phyloP scores from a whole-genome alignment of 2,888 invertebrate genomes.

The Torymus tubicola region DNA sequence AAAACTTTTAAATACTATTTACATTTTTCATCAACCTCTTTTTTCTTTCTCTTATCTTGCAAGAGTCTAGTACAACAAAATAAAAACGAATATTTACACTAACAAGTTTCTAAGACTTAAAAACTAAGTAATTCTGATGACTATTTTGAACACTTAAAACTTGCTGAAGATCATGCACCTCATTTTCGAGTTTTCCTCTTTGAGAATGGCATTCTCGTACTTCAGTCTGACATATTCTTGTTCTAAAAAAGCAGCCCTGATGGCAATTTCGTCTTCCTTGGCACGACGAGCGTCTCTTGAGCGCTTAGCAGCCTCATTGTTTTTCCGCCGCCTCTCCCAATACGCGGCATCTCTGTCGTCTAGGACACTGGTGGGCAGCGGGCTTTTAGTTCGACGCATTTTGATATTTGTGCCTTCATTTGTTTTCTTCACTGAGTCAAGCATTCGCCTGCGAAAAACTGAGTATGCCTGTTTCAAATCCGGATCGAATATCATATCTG shows the following conservation, averaged over 20 bases:
- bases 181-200: conserved; percentile 46
- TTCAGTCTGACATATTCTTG: conserved; percentile 89
- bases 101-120: too few relatives aligned
- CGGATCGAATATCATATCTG: conserved; percentile 78
- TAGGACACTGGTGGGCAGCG: conserved; percentile 65
- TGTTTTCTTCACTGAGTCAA: conserved; percentile 82
- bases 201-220: conserved; percentile 81
- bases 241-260: conserved; percentile 91
- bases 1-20: too few relatives aligned
- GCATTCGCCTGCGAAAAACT: conserved; percentile 83
- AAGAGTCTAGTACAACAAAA: too few relatives aligned
- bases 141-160: too few relatives aligned
- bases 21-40: too few relatives aligned
- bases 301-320: conserved; percentile 96
- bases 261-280: conserved; percentile 94
- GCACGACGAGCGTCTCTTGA: conserved; percentile 92
- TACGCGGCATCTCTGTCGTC: conserved; percentile 87
- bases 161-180: conserved; percentile 22
- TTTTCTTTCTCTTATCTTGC: too few relatives aligned
- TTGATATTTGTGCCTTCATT: conserved; percentile 84
- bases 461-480: conserved; percentile 83
- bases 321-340: conserved; percentile 91
- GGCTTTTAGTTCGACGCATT: conserved; percentile 78
- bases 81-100: too few relatives aligned
- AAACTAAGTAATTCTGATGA: too few relatives aligned